Evolutionary conservation across 2,797 vertebrate species (phyloP), one percentile per base, ranked within the genome.

Genomic region (Gouania willdenowi): DNA sequence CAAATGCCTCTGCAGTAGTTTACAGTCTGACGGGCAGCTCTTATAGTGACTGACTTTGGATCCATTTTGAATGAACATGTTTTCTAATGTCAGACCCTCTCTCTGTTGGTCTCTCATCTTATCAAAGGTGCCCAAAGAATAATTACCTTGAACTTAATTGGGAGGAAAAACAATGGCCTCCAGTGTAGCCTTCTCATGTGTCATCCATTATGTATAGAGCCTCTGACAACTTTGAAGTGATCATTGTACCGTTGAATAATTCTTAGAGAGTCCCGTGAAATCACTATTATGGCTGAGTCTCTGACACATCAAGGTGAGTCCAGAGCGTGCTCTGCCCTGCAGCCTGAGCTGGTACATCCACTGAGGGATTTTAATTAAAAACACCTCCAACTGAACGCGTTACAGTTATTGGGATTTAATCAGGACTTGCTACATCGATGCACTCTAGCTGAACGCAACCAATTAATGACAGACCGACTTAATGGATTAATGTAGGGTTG

Each of bases 111-210:
- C 56, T 63, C 34, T 43, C 35, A 19, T 68, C 51, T 45, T 63
- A 67, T 72, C 71, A 61, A n/a, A 60, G 41, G 55, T 50, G 50
- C 61, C 63, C 20, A 29, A 60, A 60, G 70, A 81, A 74, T 77
- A 77, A 83, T 84, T 78, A 79, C 58, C 41, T 55, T 63, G 46
- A 62, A 82, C 83, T 83, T 79, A 83, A 87, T 78, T 79, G 60
- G 44, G 33, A 48, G 36, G 57, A 66, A 44, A 54, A 78, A 82
- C 73, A 74, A 75, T 57, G 50, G 52, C 48, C 68, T 63, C 74
- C 57, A 65, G 60, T 65, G 62, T 33, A 3, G 46, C 41, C 66
- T 44, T 19, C 52, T 61, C 48, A 55, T 45, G 50, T 67, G 74
- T 74, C 66, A 77, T 79, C 57, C 64, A 79, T 84, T 76, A 82